Evolutionary conservation across 2,888 invertebrate species (phyloP).

Genomic region (Drosophila falleni): DNA sequence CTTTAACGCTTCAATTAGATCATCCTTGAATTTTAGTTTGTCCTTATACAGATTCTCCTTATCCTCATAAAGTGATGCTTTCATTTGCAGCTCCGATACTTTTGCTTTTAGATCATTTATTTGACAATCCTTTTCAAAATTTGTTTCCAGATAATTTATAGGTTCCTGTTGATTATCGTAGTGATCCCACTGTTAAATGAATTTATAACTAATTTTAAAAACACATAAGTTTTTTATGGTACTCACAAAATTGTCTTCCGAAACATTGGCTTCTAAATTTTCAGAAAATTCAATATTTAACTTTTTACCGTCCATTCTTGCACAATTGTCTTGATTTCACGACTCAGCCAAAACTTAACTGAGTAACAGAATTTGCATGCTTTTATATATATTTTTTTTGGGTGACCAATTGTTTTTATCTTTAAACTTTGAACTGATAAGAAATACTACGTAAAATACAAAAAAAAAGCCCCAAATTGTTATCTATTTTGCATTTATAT

Average conservation of each 20-base stretch:
- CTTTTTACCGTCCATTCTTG: conserved; percentile 25
- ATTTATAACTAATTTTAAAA: background rate
- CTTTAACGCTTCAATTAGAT: conserved; percentile 22
- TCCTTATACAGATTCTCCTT: conserved; percentile 24
- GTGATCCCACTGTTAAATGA: conserved; percentile 4
- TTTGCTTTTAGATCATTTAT: conserved; percentile 12
- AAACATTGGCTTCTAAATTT: background rate
- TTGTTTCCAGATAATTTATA: background rate
- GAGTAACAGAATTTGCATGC: background rate
- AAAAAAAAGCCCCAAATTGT: conserved; percentile 1
- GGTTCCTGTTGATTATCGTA: conserved; percentile 4
- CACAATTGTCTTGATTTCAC: background rate
- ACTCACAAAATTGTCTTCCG: conserved; percentile 14
- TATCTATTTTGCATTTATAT: conserved; percentile 5
- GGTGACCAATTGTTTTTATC: background rate
- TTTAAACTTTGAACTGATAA: conserved; percentile 23
- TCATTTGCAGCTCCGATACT: conserved; percentile 20
- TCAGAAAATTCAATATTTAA: conserved; percentile 26
- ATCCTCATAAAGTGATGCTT: conserved; percentile 3
- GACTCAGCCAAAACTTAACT: conserved; percentile 8
- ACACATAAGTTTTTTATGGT: background rate
- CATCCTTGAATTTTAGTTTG: conserved; percentile 20
- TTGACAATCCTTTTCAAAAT: conserved; percentile 2
- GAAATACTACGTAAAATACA: background rate
- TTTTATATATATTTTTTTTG: background rate